These are phyloP conservation scores for Amiota communis DNA, from an alignment of 2,888 invertebrate genomes.

Conservation along the genomic window DNA sequence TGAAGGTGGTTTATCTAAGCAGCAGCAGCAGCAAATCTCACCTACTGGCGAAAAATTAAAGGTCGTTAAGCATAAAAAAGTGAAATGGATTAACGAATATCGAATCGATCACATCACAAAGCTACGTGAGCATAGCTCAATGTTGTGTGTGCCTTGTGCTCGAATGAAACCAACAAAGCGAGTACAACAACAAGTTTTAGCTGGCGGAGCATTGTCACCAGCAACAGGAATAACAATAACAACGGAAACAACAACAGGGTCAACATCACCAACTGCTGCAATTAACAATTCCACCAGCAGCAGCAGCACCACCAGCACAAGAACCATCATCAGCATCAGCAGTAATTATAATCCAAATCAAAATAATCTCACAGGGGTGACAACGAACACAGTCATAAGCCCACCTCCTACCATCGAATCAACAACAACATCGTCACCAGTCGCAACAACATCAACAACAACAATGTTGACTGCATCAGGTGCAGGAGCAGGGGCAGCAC, in stretches of 20 bases:
- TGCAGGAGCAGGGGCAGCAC: constrained; percentile 20
- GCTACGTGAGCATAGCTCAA: constrained; percentile 72
- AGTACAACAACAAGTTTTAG: constrained; percentile 36
- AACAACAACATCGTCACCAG: neutral
- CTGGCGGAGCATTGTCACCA: constrained; percentile 32
- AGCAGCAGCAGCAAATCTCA: constrained; percentile 32
- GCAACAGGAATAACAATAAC: constrained; percentile 29
- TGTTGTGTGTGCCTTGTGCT: constrained; percentile 77
- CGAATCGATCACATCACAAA: constrained; percentile 71
- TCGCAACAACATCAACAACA: neutral
- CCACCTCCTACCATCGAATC: neutral
- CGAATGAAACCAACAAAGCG: constrained; percentile 62
- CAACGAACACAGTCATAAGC: neutral
- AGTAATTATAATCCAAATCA: constrained; percentile 14
- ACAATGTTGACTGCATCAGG: constrained; percentile 32
- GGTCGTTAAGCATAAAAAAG: constrained; percentile 62
- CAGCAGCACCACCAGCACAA: neutral
- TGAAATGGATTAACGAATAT: constrained; percentile 73
- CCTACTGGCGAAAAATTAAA: constrained; percentile 52
- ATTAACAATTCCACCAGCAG: neutral
- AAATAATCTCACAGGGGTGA: neutral
- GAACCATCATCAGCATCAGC: neutral
- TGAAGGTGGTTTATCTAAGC: constrained; percentile 66
- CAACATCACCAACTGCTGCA: constrained; percentile 8
- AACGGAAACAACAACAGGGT: constrained; percentile 14